Percentiles rank a stretch among this genome's conserved stretches.
phyloP scores from a whole-genome alignment of 2,113 vertebrate species.

The Capreolus pygargus region DNA sequence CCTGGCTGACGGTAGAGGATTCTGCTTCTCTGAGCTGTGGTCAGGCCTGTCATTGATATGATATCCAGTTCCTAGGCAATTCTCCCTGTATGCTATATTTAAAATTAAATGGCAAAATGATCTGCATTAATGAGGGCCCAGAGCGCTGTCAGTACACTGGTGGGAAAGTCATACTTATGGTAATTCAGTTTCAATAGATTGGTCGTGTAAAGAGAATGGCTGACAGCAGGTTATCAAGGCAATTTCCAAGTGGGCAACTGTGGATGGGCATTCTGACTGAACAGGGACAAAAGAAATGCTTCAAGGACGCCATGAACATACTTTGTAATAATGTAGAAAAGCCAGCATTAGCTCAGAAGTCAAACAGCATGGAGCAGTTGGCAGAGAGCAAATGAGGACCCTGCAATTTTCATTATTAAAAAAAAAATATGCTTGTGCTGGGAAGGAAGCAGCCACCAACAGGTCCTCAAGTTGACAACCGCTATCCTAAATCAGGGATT shows the following conservation, averaged over 20 bases:
- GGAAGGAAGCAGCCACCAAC: background rate
- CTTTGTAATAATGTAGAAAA: background rate
- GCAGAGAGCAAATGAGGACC: background rate
- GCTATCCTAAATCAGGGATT: fast-evolving
- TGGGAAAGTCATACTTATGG: slow-evolving; percentile 62
- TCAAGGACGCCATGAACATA: slow-evolving; percentile 48
- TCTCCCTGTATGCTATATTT: slow-evolving; percentile 31
- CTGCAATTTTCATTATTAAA: background rate
- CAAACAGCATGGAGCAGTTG: background rate
- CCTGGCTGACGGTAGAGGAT: background rate
- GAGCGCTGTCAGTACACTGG: slow-evolving; percentile 45
- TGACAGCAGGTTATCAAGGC: slow-evolving; percentile 67
- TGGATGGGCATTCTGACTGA: slow-evolving; percentile 53
- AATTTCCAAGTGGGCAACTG: slow-evolving; percentile 54
- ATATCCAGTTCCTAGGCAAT: slow-evolving; percentile 20
- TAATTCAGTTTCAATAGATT: slow-evolving; percentile 59
- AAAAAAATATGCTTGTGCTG: background rate
- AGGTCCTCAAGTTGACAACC: background rate
- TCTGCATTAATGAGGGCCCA: slow-evolving; percentile 64
- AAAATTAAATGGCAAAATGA: slow-evolving; percentile 67
- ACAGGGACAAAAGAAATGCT: slow-evolving; percentile 52
- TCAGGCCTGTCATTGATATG: slow-evolving; percentile 23
- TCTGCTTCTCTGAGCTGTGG: background rate
- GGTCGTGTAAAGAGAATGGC: slow-evolving; percentile 58
- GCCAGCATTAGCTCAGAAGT: slow-evolving; percentile 13